phyloP scores from a whole-genome alignment of 2,888 invertebrate species.

The Drosophila diplacantha region DNA sequence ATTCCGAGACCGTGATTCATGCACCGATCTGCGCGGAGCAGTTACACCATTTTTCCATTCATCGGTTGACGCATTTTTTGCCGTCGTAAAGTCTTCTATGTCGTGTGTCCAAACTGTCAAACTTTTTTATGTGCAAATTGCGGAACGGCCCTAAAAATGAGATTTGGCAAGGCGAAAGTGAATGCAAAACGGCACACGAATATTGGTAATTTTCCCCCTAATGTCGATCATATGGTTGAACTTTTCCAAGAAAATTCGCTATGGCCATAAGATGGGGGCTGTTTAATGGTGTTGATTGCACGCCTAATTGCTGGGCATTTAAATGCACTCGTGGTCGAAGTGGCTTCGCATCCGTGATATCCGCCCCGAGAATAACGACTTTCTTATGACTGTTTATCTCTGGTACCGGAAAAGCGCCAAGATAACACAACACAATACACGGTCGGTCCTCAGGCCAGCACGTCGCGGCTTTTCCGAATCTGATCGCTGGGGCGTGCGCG shows the following conservation, averaged over 20 bases:
- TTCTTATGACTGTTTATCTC: slow-evolving; percentile 58
- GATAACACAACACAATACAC: slow-evolving; percentile 46
- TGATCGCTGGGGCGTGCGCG: slow-evolving; percentile 61
- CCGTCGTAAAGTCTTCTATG: background rate
- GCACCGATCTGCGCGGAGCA: slow-evolving; percentile 5
- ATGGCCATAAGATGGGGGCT: background rate
- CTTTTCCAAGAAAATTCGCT: slow-evolving; percentile 4
- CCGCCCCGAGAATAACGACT: slow-evolving; percentile 40
- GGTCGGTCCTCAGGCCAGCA: slow-evolving; percentile 4
- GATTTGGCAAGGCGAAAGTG: slow-evolving; percentile 12
- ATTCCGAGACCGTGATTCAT: slow-evolving; percentile 30
- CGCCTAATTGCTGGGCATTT: slow-evolving; percentile 19
- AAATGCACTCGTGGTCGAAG: slow-evolving; percentile 21
- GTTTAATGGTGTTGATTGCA: slow-evolving; percentile 14
- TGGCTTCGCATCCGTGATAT: slow-evolving; percentile 23
- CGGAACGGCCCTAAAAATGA: background rate
- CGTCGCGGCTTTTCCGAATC: slow-evolving; percentile 33
- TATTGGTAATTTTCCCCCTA: background rate
- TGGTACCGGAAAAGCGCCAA: slow-evolving; percentile 61
- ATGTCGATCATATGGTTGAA: slow-evolving; percentile 1
- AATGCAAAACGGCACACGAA: background rate
- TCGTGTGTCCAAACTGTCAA: slow-evolving; percentile 46
- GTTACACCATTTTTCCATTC: slow-evolving; percentile 15
- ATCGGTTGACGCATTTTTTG: slow-evolving; percentile 8
- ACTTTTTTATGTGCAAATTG: slow-evolving; percentile 29